Percentiles rank a stretch among this genome's conserved stretches.
These are phyloP conservation scores for Gnatocerus cornutus DNA, from an alignment of 2,888 invertebrate species.

Conservation along the genomic window DNA sequence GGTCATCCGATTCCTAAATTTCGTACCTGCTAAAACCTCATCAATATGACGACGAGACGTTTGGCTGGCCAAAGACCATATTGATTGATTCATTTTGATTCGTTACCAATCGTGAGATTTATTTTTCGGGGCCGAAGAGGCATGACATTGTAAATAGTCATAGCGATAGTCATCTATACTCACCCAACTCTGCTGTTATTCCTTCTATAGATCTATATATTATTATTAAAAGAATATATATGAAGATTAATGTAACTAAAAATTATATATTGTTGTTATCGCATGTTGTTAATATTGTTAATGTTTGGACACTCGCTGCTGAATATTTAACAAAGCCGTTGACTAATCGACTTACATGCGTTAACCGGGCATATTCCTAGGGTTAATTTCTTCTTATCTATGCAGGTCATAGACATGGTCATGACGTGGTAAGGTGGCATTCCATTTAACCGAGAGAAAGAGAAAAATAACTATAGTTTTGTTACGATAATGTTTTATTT, in stretches of 20 bases:
- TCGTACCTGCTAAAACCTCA: conserved; percentile 64
- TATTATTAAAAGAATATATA: conserved; percentile 58
- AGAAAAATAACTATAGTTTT: conserved; percentile 43
- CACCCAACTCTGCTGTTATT: conserved; percentile 65
- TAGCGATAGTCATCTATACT: conserved; percentile 63
- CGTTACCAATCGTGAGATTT: conserved; percentile 62
- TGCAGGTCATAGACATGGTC: conserved; percentile 62
- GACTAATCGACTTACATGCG: conserved; percentile 62
- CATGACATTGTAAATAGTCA: conserved; percentile 66
- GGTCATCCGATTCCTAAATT: conserved; percentile 56
- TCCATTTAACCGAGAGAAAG: conserved; percentile 54
- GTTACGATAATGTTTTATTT: conserved; percentile 51
- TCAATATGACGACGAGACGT: conserved; percentile 51
- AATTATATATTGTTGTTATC: conserved; percentile 71
- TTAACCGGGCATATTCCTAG: conserved; percentile 51
- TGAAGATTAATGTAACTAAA: conserved; percentile 65
- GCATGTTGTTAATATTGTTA: conserved; percentile 73
- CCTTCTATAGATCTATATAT: conserved; percentile 65
- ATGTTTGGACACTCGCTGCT: conserved; percentile 67
- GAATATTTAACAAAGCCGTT: conserved; percentile 64
- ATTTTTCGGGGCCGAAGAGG: conserved; percentile 52
- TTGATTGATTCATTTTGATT: conserved; percentile 23
- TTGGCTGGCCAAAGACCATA: conserved; percentile 57
- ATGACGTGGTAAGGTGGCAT: conserved; percentile 60
- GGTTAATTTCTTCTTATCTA: conserved; percentile 53